phyloP scores from a whole-genome alignment of 2,797 vertebrate genomes.

The Halcyon chelicuti region DNA sequence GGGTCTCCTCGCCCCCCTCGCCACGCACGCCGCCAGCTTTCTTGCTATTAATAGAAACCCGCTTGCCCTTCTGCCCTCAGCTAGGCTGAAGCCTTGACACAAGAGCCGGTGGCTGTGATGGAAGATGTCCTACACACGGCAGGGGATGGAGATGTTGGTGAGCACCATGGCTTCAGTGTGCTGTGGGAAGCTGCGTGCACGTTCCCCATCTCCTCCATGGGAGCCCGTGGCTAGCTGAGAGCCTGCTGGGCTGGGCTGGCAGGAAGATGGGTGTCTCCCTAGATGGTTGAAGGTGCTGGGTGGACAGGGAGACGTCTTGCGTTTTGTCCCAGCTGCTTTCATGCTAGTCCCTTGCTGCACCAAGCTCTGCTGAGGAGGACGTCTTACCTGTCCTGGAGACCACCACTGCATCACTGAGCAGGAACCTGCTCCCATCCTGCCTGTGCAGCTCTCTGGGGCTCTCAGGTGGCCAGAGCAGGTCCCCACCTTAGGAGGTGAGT shows the following conservation, averaged over 20 bases:
- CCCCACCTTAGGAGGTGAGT: rapidly evolving
- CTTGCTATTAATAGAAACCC: background rate
- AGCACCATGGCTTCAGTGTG: background rate
- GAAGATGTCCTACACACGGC: rapidly evolving
- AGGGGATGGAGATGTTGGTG: background rate
- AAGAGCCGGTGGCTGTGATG: background rate
- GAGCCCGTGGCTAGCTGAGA: background rate
- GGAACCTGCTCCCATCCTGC: background rate
- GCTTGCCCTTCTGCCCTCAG: background rate
- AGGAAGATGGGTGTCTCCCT: background rate
- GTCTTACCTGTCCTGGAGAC: background rate
- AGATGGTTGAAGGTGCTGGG: background rate
- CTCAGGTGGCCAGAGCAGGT: background rate
- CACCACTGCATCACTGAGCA: background rate
- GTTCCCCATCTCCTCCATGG: background rate
- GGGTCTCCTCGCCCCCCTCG: background rate
- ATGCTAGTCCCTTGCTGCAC: background rate
- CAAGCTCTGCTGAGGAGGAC: background rate
- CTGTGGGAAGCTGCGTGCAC: background rate
- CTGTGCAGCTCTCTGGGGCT: background rate
- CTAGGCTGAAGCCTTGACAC: background rate
- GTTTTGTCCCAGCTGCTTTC: background rate
- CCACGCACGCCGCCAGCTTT: rapidly evolving
- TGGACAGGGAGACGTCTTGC: background rate
- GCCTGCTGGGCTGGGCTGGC: background rate